Base-by-base conservation (phyloP, 2,797 vertebrate genomes). In the Sebastes matsubarae region DNA sequence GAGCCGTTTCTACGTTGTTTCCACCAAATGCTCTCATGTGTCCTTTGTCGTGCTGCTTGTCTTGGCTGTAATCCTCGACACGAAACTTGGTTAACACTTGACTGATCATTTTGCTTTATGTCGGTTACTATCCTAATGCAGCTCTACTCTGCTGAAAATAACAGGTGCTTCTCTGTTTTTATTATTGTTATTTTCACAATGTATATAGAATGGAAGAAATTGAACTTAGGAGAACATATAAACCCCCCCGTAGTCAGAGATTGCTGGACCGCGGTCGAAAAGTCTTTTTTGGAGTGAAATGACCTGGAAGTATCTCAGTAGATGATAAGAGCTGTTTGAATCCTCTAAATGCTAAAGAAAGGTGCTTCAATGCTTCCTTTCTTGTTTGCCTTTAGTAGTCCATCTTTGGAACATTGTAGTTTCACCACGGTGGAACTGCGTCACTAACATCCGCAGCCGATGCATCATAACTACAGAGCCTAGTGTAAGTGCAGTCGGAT, bases 31-130 rank as follows among this genome's bases (percentile, higher is more conserved):
- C 87, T 89, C 85, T 83, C 83, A 77, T 66, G 69, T 25, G 81
- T 85, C 85, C 73, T 82, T 88, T 68, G 66, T 85, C 30, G 83
- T 91, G 92, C 94, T 95, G 93, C 93, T 94, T 80, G 89, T 92
- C 91, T 88, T 75, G 85, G 84, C 85, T 84, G 68, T 88, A 80
- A 88, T 87, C 86, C 86, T 84, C 22, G 66, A 90, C 86, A 83
- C 61, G 60, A 87, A 86, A 89, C 80, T 83, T 91, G 82, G 91
- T 90, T 93, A 93, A 93, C 91, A 92, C 89, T 92, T 89, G 87
- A 93, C 88, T 90, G 88, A 88, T 89, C 6, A 77, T 87, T 87
- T 72, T 55, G 81, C 75, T 87, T 20, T 81, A 64, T 70, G 80
- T 87, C 80, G 77, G 77, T 85, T 86, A 54, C n/a, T 77, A 46